Conservation (phyloP, 2,113 vertebrate genomes). For the Amia ocellicauda region DNA sequence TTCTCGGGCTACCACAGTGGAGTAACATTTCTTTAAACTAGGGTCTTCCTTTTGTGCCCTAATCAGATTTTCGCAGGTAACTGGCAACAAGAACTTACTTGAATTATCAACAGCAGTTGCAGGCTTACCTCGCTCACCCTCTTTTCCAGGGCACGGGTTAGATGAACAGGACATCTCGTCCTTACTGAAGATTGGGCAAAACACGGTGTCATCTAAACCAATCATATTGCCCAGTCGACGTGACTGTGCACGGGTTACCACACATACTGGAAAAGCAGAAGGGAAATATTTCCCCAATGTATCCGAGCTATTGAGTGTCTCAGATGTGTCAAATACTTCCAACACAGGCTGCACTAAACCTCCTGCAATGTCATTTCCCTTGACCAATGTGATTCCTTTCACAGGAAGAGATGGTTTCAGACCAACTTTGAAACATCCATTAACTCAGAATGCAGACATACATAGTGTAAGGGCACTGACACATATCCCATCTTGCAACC, state of each 20-base stretch:
- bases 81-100: background rate
- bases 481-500: too few relatives aligned
- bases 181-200: background rate
- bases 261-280: background rate
- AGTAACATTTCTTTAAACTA: background rate
- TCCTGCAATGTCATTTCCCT: constrained; percentile 6
- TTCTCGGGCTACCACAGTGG: background rate
- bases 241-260: background rate
- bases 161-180: too few relatives aligned
- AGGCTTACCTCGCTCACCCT: too few relatives aligned
- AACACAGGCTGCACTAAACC: constrained; percentile 3
- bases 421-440: background rate
- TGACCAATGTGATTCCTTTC: background rate
- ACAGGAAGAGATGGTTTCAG: background rate
- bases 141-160: too few relatives aligned
- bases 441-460: background rate
- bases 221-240: background rate
- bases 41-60: background rate
- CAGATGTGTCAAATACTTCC: background rate
- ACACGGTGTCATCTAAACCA: background rate
- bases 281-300: background rate
- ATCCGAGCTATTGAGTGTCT: too few relatives aligned
- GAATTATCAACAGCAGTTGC: too few relatives aligned
- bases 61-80: background rate
- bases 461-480: constrained; percentile 1